Evolutionary conservation across 2,113 vertebrate species (phyloP), one percentile per base, ranked within the genome.

Genomic region (Cryptomyrus ogoouensis): DNA sequence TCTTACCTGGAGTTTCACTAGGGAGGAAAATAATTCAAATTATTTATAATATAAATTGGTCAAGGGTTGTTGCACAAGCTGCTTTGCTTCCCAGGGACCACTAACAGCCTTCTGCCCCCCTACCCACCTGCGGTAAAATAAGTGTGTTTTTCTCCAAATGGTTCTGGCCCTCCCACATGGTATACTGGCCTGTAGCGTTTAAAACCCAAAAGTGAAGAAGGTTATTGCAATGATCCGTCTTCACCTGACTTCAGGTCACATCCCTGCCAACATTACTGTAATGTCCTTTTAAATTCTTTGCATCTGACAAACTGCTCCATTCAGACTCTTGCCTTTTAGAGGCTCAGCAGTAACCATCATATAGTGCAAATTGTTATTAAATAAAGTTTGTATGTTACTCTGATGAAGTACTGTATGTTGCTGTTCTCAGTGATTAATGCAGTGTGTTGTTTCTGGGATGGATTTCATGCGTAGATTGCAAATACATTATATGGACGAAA

Each of bases 371-470:
- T 0, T 2, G 89, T 21, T 6, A 31, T 89, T 90, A 31, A 91
- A 15, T 46, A 90, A 42, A 90, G 27, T 83, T 42, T 89, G 50
- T 31, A 91, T 91, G 8, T 35, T 2, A 84, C 74, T 52, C 50
- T 58, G 2, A 91, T 42, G 87, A 91, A 83, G 89, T 85, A 91
- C 58, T 66, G 58, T 83, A 91, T 88, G 89, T 88, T 49, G 87
- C 27, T 15, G 31, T 83, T 3, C 88, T 35, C 7, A 87, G 10
- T 83, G 19, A 39, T 90, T 91, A 92, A 85, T 9, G 77, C 56
- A 83, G 86, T 6, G 2, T 52, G 56, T 56, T 80, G 66, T 89
- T 80, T 88, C 88, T 70, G 24, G 39, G 88, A 42, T 27, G 19
- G 83, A 84, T 44, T 24, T 44, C 39, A 84, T 84, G 62, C 62